phyloP scores from a whole-genome alignment of 2,113 vertebrate genomes.

The Callipepla squamata region DNA sequence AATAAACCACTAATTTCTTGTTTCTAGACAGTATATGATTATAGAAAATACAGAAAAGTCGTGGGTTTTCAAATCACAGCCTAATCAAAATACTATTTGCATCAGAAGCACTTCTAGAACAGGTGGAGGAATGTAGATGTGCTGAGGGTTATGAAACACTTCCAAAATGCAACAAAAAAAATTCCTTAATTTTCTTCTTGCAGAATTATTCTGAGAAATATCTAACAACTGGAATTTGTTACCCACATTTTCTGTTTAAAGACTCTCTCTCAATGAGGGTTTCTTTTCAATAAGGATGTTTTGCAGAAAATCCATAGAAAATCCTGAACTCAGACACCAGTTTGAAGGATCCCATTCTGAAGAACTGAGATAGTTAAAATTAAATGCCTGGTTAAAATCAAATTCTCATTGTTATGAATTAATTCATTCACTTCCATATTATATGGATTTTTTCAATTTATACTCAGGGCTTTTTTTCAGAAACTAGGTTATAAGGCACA shows the following conservation, averaged over 20 bases:
- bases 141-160: neutral
- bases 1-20: neutral
- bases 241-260: neutral
- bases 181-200: neutral
- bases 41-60: neutral
- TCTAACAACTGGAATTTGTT: neutral
- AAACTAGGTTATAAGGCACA: neutral
- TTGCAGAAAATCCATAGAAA: neutral
- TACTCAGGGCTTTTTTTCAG: neutral
- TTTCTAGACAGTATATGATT: neutral
- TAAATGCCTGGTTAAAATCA: neutral
- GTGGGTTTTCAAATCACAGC: neutral
- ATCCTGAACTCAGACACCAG: neutral
- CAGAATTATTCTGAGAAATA: neutral
- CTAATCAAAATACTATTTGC: neutral
- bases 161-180: neutral
- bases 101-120: neutral
- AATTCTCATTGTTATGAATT: neutral
- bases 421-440: neutral
- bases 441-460: neutral
- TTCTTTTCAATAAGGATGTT: neutral
- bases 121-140: neutral
- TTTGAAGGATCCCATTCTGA: neutral
- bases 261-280: neutral
- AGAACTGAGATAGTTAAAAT: neutral